Percentiles rank a stretch among this genome's conserved stretches.
Evolutionary conservation across 2,888 invertebrate genomes (phyloP).

Genomic region (Drosophila phalerata): DNA sequence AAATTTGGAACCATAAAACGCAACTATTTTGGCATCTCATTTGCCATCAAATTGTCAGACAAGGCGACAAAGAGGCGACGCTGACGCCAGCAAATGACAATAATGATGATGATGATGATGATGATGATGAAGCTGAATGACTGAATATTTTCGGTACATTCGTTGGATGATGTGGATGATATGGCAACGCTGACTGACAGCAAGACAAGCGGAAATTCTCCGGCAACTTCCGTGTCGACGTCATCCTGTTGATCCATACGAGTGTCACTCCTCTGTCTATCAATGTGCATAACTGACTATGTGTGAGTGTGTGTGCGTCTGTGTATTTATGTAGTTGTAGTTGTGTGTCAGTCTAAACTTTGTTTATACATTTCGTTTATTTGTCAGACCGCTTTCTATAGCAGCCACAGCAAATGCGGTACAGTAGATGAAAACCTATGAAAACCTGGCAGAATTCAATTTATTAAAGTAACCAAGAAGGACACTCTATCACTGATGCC

Average conservation of each 20-base stretch:
- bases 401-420: background rate
- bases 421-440: conserved; percentile 2
- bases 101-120: conserved; percentile 17
- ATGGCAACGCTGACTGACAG: conserved; percentile 48
- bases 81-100: conserved; percentile 30
- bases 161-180: conserved; percentile 32
- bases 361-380: conserved; percentile 55
- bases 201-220: conserved; percentile 65
- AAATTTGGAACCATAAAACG: conserved; percentile 63
- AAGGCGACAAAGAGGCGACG: conserved; percentile 63
- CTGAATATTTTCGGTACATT: conserved; percentile 19
- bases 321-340: background rate
- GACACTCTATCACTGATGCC: background rate
- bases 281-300: background rate
- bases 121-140: conserved; percentile 23
- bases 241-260: conserved; percentile 64
- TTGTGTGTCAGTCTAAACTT: conserved; percentile 34
- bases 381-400: conserved; percentile 34
- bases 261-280: conserved; percentile 45
- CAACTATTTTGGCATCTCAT: conserved; percentile 76
- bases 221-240: conserved; percentile 71
- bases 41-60: conserved; percentile 60
- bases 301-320: conserved; percentile 11
- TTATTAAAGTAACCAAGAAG: background rate
- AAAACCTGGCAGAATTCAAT: background rate